Base-by-base conservation (phyloP, 2,888 invertebrate genomes). In the Hypercompe scribonia region DNA sequence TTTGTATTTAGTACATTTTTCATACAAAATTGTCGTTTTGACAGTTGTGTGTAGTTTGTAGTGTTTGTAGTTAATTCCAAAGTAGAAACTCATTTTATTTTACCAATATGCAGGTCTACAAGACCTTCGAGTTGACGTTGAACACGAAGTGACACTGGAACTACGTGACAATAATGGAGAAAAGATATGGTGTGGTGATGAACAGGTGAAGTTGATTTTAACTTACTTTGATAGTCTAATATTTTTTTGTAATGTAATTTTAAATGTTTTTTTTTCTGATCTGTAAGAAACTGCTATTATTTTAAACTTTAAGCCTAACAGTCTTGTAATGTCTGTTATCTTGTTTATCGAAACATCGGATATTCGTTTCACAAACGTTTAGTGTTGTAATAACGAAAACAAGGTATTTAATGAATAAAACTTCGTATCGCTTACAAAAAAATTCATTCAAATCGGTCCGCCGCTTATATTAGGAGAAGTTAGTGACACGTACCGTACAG, bases 181-280 rank as follows among this genome's bases (percentile, higher is more conserved):
- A 72, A 95, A 96, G 0, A 91, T 97, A 50, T 97, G 97, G 90
- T 96, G 97, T 82, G 97, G 97, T 0, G 97, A 97, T 0, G 96
- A 97, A 83, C 93, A 92, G 90, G 96, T 97, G 15, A n/a, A 24
- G 18, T 10, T 10, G 21, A 21, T 24, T 39, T n/a, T n/a, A 58
- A 7, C 3, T 11, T 24, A 10, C 21, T 54, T 5, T 4, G 1
- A 11, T 42, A 42, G 11, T 36, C 36, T 36, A 7, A 7, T 7
- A n/a, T n/a, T n/a, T n/a, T n/a, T n/a, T 42, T 42, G 2, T 42
- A 13, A 42, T 1, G 0, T 5, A 8, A 24, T 24, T 2, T 50
- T 50, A 0, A 50, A 1, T 24, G 21, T 24, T n/a, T n/a, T n/a
- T 39, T 39, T 39, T 8, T 39, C 10, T 3, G 39, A 8, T 39